Evolutionary conservation across 2,888 invertebrate genomes (phyloP), one percentile per base, ranked within the genome.

Genomic region (Catocala fraxini): DNA sequence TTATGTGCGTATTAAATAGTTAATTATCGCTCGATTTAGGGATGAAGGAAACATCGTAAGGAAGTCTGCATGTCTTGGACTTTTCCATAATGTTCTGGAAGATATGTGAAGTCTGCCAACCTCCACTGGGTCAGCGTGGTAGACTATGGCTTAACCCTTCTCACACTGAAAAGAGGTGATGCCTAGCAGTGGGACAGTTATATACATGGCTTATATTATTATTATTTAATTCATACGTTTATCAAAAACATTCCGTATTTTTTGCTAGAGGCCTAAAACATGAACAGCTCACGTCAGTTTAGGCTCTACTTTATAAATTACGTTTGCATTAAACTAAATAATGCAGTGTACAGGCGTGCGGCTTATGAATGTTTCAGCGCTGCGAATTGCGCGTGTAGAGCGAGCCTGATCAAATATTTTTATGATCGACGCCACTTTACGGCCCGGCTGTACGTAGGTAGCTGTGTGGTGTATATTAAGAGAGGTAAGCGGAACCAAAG

Each of bases 401-500:
- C 83, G 84, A 80, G 83, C 83, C 90, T 94, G 92, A 94, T 93
- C 93, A 93, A 93, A 93, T 92, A 93, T 93, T 93, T 93, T 94
- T 93, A 94, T 93, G 93, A 92, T 92, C 92, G 88, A 91, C 92
- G 89, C 86, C 86, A 86, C 90, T 92, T 93, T 93, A 93, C 88
- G 90, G 88, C 82, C 81, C 87, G 89, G 88, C 81, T 82, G 77
- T 77, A 82, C 82, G 45, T 47, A 82, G 79, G 78, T 82, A 69
- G 70, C 64, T 56, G 60, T 60, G 51, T 81, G 82, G 84, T 65
- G 6, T 49, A 75, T 71, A 71, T 55, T 12, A 48, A 46, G 48
- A 68, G 59, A 47, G 5, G 5, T 11, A 0, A 42, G 61, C 63
- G 52, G 25, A 1, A 7, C 9, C 41, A n/a, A 51, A 39, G 2